Evolutionary conservation across 2,113 vertebrate species (phyloP).

Genomic region (Vombatus ursinus): DNA sequence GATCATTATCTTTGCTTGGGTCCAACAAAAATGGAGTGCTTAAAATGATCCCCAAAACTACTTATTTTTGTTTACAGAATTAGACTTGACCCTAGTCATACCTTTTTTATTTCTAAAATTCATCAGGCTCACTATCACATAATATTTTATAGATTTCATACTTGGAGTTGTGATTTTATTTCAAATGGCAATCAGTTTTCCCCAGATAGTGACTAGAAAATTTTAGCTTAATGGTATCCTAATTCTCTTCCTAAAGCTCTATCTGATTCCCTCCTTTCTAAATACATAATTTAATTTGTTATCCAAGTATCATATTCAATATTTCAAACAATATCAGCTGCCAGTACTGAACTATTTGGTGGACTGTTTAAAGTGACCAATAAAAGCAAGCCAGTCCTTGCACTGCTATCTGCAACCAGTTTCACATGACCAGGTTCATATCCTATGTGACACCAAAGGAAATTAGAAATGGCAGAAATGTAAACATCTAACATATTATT

Average conservation of each 20-base stretch:
- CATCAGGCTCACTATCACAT: background rate
- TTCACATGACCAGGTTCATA: conserved; percentile 40
- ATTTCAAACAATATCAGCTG: conserved; percentile 54
- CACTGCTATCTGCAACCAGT: background rate
- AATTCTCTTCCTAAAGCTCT: conserved; percentile 48
- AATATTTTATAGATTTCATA: background rate
- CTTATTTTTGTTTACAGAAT: background rate
- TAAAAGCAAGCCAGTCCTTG: conserved; percentile 35
- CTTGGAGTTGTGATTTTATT: conserved; percentile 1
- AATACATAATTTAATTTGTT: conserved; percentile 36
- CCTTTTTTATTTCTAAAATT: background rate
- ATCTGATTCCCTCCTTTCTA: conserved; percentile 24
- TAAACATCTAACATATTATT: fast-evolving
- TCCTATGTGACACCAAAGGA: background rate
- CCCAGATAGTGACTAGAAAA: conserved; percentile 42
- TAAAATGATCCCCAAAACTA: background rate
- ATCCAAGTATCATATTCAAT: conserved; percentile 47
- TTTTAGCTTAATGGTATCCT: conserved; percentile 10
- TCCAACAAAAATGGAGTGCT: background rate
- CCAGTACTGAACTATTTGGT: conserved; percentile 36
- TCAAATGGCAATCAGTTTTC: conserved; percentile 48
- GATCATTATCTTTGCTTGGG: background rate
- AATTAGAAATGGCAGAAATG: background rate
- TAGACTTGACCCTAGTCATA: background rate
- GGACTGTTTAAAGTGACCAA: conserved; percentile 22